A percentile compares a stretch with the other conserved stretches of the same genome.
phyloP scores from a whole-genome alignment of 1,140 invertebrate species.

The Drosophila mauritiana region DNA sequence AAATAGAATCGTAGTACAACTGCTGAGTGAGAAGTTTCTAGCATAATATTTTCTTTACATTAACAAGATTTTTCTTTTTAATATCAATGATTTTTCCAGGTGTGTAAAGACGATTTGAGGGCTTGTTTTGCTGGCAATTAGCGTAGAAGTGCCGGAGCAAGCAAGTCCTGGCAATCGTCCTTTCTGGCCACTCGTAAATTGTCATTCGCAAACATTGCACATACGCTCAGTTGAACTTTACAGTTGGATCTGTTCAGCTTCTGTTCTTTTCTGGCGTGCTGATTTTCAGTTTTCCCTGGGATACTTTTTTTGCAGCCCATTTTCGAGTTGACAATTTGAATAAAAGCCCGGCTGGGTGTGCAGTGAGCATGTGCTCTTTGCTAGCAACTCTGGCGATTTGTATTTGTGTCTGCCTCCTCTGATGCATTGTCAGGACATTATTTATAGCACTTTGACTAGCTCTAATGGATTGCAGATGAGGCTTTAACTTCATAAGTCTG shows the following conservation, averaged over 20 bases:
- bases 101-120: constrained; percentile 17
- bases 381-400: constrained; percentile 22
- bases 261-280: constrained; percentile 42
- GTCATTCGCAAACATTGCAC: constrained; percentile 79
- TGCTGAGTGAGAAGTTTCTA: too few species aligned
- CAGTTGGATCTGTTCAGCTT: constrained; percentile 48
- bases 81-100: background rate
- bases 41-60: too few species aligned
- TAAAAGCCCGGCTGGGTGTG: constrained; percentile 61
- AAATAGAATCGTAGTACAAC: too few species aligned
- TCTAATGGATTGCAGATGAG: constrained; percentile 46
- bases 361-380: constrained; percentile 59
- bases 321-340: constrained; percentile 74
- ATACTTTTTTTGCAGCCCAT: constrained; percentile 12
- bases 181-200: constrained; percentile 60
- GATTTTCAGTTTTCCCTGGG: constrained; percentile 14
- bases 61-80: too few species aligned
- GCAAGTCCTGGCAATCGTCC: constrained; percentile 20
- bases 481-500: constrained; percentile 7
- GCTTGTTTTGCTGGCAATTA: constrained; percentile 66
- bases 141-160: constrained; percentile 26
- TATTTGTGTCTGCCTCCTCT: constrained; percentile 23
- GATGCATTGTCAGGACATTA: constrained; percentile 35
- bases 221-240: constrained; percentile 77
- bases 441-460: constrained; percentile 46